Evolutionary conservation across 1,140 invertebrate species (phyloP), one percentile per base, ranked within the genome.

Genomic region (Anastrepha ludens): DNA sequence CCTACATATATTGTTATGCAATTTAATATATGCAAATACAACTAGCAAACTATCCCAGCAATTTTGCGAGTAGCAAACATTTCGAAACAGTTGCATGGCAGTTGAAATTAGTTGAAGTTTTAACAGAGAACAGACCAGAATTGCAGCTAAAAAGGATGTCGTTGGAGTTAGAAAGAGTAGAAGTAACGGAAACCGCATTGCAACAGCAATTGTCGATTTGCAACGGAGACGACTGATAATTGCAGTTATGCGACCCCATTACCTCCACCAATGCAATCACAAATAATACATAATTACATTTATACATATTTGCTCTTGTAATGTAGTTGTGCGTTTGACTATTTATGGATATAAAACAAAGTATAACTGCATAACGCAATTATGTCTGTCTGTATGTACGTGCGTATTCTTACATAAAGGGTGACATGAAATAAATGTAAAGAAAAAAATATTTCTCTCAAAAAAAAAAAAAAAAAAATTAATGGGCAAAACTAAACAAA

Each of bases 221-320:
- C 74, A 81, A 81, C 47, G 47, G 74, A 81, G 74, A 81, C 74
- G 74, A 11, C 74, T 81, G 74, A 81, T 81, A 81, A 81, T 81
- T 81, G 20, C 74, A 81, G 74, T 81, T 81, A 81, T 81, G 67
- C 41, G 74, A 81, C 74, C 74, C 74, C 74, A 81, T 81, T 81
- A 81, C 74, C 47, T 29, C 20, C 9, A 29, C 74, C 47, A 55
- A 81, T 3, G 7, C 50, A 81, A 58, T 20, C 47, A 78, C 41
- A 55, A 20, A 50, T 78, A 78, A 50, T 70, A 70, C 13, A 70
- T 13, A 55, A 7, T 7, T 55, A 11, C 50, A 55, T 55, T 8
- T 15, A 11, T 44, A 47, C 13, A 44, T 44, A 70, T 44, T 9
- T 74, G 17, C 17, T 29, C 29, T 29, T 0, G 0, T 29, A 29